Evolutionary conservation across 2,797 vertebrate species (phyloP).

Genomic region (Chromis chromis): DNA sequence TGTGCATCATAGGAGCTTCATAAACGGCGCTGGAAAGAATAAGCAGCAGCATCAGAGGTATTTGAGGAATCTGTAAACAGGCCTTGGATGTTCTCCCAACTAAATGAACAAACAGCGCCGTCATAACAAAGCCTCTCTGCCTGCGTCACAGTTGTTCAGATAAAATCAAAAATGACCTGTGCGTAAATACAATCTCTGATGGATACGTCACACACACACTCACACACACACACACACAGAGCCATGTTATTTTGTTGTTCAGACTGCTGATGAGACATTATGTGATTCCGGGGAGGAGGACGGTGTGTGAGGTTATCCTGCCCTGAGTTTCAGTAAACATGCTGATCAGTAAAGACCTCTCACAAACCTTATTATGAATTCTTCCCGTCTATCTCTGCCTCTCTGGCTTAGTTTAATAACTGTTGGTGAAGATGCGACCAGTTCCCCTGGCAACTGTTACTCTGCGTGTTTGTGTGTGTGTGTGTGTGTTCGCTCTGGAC

Average conservation of each 20-base stretch:
- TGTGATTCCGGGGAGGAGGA: slow-evolving; percentile 36
- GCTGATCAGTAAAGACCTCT: slow-evolving; percentile 46
- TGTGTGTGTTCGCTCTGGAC: slow-evolving; percentile 49
- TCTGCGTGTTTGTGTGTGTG: neutral
- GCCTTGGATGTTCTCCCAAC: slow-evolving; percentile 42
- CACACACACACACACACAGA: slow-evolving; percentile 15
- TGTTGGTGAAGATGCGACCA: slow-evolving; percentile 43
- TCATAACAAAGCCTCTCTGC: slow-evolving; percentile 45
- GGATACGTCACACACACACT: slow-evolving; percentile 12
- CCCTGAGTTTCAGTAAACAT: slow-evolving; percentile 57
- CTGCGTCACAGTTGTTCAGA: slow-evolving; percentile 51
- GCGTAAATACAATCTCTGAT: slow-evolving; percentile 40
- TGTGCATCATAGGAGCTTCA: slow-evolving; percentile 22
- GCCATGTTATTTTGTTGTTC: slow-evolving; percentile 22
- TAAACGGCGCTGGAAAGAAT: slow-evolving; percentile 7
- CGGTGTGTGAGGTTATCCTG: slow-evolving; percentile 48
- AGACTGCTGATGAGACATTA: slow-evolving; percentile 36
- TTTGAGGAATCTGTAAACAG: slow-evolving; percentile 64
- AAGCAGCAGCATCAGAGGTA: slow-evolving; percentile 12
- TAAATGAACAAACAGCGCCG: slow-evolving; percentile 5
- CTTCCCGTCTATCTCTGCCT: slow-evolving; percentile 25
- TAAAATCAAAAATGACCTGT: slow-evolving; percentile 19
- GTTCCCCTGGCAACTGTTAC: slow-evolving; percentile 72
- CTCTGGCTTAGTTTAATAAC: slow-evolving; percentile 48
- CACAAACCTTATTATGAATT: slow-evolving; percentile 47